These are phyloP conservation scores for Furcula furcula DNA, from an alignment of 2,888 invertebrate species.

Conservation along the genomic window DNA sequence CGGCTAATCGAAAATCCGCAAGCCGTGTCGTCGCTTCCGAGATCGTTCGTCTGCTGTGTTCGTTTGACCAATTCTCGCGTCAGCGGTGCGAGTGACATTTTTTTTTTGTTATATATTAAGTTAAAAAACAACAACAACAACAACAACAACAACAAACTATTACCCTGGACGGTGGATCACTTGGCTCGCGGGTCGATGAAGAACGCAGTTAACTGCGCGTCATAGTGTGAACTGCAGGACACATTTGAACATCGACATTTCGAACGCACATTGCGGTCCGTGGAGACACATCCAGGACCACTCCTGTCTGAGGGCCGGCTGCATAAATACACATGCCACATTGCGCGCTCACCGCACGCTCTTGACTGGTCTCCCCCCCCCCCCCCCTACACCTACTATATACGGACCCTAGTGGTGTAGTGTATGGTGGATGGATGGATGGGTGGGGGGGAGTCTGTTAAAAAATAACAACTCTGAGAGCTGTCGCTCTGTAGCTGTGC, in stretches of 20 bases:
- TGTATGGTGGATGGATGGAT: no score
- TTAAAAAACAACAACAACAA: background rate
- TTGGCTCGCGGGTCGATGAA: conserved; percentile 83
- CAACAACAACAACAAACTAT: conserved; percentile 24
- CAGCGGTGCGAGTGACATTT: background rate
- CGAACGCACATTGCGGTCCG: conserved; percentile 83
- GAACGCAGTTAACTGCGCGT: conserved; percentile 77
- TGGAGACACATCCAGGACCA: conserved; percentile 68
- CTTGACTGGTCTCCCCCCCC: no score
- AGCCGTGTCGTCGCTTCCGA: background rate
- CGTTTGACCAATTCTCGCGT: background rate
- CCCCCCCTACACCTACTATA: no score
- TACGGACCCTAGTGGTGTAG: no score
- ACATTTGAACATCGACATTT: conserved; percentile 83
- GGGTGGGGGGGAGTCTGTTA: no score
- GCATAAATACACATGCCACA: conserved; percentile 27
- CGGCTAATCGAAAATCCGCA: conserved; percentile 1
- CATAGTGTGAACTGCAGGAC: conserved; percentile 74
- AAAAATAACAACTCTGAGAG: no score
- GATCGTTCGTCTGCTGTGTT: background rate
- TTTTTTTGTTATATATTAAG: background rate
- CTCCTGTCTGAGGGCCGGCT: conserved; percentile 73
- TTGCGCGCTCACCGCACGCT: no score
- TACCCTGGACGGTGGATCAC: conserved; percentile 80
- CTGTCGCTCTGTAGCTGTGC: no score